Conservation (phyloP, 2,888 invertebrate species). For the Scaptomyza flava region DNA sequence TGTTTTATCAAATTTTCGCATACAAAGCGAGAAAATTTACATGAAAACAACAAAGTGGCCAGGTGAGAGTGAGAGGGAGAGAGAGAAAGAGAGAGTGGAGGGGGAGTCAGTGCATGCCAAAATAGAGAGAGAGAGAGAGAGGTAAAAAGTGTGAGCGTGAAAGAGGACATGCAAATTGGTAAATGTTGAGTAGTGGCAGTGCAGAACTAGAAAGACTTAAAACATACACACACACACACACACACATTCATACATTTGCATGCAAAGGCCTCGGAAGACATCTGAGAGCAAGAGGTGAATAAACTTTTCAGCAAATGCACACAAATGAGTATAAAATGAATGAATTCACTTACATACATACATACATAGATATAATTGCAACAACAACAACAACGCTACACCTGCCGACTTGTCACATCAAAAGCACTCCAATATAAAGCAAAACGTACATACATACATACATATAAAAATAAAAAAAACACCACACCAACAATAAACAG, state of each 20-base stretch:
- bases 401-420: slow-evolving; percentile 37
- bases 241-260: slow-evolving; percentile 17
- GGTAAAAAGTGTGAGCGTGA: neutral
- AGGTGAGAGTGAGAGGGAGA: slow-evolving; percentile 1
- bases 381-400: slow-evolving; percentile 30
- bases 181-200: slow-evolving; percentile 56
- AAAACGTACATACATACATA: no score
- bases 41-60: slow-evolving; percentile 61
- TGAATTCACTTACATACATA: slow-evolving; percentile 22
- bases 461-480: slow-evolving; percentile 24
- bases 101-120: neutral
- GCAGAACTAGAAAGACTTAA: slow-evolving; percentile 54
- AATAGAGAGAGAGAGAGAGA: neutral
- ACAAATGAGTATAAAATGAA: slow-evolving; percentile 15
- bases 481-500: slow-evolving; percentile 57
- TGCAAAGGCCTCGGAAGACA: slow-evolving; percentile 42
- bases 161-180: slow-evolving; percentile 51
- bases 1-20: slow-evolving; percentile 77
- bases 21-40: slow-evolving; percentile 71
- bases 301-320: slow-evolving; percentile 65
- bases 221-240: slow-evolving; percentile 7
- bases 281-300: slow-evolving; percentile 75
- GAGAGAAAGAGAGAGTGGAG: neutral
- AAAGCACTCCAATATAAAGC: slow-evolving; percentile 42
- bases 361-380: slow-evolving; percentile 13